phyloP scores from a whole-genome alignment of 1,140 invertebrate species.

The Subanguina moxae region DNA sequence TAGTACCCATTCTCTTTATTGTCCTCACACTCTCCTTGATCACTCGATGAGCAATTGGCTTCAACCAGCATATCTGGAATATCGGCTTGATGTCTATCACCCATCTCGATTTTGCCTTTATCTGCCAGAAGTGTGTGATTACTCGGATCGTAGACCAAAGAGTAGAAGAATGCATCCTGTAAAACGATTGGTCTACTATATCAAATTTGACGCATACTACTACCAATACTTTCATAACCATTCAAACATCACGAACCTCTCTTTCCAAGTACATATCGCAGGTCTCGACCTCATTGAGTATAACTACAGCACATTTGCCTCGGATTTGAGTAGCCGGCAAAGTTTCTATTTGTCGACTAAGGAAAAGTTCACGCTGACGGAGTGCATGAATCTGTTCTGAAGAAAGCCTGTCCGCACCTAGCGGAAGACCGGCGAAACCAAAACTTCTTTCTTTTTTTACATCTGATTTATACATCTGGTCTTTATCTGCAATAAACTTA shows the following conservation, averaged over 20 bases:
- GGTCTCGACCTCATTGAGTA: slow-evolving; percentile 96
- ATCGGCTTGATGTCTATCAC: slow-evolving; percentile 84
- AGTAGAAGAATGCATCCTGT: slow-evolving; percentile 94
- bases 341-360: slow-evolving; percentile 94
- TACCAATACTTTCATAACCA: slow-evolving; percentile 5
- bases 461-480: not conserved
- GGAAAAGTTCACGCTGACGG: slow-evolving; percentile 93
- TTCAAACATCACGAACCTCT: slow-evolving; percentile 65
- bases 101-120: slow-evolving; percentile 89
- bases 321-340: slow-evolving; percentile 95
- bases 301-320: slow-evolving; percentile 94
- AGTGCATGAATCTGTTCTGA: slow-evolving; percentile 83
- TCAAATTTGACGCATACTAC: slow-evolving; percentile 61
- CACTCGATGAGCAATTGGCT: slow-evolving; percentile 6
- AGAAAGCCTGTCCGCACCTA: slow-evolving; percentile 61
- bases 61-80: slow-evolving; percentile 29
- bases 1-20: slow-evolving; percentile 27
- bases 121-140: slow-evolving; percentile 97
- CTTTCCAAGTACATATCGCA: slow-evolving; percentile 89
- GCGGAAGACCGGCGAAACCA: slow-evolving; percentile 48
- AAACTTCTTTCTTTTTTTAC: slow-evolving; percentile 11
- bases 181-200: not conserved
- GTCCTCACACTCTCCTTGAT: slow-evolving; percentile 29
- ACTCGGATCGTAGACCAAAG: slow-evolving; percentile 95
- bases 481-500: not conserved